Evolutionary conservation across 1,140 invertebrate genomes (phyloP).

Genomic region (Drosophila repleta): DNA sequence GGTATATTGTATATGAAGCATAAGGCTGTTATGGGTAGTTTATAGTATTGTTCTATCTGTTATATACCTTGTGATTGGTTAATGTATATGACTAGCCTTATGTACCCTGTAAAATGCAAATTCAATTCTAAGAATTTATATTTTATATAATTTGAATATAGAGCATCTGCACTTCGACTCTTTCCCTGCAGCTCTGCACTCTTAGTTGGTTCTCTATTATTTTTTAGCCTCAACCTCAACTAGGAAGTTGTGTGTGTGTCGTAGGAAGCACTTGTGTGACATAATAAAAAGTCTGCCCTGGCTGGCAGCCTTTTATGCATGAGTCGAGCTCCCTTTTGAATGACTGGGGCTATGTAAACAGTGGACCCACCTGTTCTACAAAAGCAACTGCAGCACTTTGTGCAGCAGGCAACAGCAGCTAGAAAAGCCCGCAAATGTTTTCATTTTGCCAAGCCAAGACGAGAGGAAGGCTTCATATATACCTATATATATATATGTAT

Average conservation of each 20-base stretch:
- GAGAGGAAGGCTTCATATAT: neutral
- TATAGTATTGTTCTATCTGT: no score
- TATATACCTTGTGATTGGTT: no score
- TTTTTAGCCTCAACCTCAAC: conserved; percentile 49
- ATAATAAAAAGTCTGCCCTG: conserved; percentile 70
- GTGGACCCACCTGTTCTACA: conserved; percentile 27
- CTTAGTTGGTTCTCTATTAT: conserved; percentile 6
- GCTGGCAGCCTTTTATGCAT: conserved; percentile 51
- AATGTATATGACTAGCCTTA: no score
- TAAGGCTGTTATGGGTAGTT: no score
- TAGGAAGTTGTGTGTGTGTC: conserved; percentile 72
- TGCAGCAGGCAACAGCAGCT: conserved; percentile 62
- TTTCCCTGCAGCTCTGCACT: conserved; percentile 3
- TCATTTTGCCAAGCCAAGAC: conserved; percentile 58
- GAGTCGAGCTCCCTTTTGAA: conserved; percentile 4
- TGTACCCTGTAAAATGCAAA: no score
- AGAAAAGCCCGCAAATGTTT: conserved; percentile 63
- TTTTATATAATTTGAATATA: no score
- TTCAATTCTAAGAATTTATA: no score
- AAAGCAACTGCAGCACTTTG: conserved; percentile 61
- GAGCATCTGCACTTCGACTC: conserved; percentile 3
- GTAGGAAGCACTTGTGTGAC: conserved; percentile 80
- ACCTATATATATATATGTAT: no score
- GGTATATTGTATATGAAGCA: neutral
- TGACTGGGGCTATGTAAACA: conserved; percentile 41